A percentile compares a stretch with the other conserved stretches of the same genome.
These are phyloP conservation scores for Hyperopisus bebe DNA, from an alignment of 2,113 vertebrate species.

Conservation along the genomic window DNA sequence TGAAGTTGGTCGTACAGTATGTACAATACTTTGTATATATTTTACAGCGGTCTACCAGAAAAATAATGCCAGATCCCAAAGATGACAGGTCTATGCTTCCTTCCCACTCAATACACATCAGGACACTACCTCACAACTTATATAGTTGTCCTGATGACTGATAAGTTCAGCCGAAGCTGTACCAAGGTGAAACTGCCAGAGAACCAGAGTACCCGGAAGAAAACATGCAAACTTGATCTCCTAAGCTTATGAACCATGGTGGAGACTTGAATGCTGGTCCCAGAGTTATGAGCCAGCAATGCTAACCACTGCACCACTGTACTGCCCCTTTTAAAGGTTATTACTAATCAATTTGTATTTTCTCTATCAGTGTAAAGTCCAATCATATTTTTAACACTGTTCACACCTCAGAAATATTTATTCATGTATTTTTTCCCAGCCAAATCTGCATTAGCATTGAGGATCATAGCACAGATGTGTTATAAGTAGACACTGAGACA, in stretches of 20 bases:
- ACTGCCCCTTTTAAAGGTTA: too few relatives aligned
- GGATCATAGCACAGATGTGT: neutral
- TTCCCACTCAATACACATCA: neutral
- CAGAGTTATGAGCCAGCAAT: neutral
- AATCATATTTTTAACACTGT: neutral
- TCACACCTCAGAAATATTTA: neutral
- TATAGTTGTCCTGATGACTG: neutral
- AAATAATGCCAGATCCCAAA: neutral
- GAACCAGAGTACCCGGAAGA: neutral
- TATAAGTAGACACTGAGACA: neutral
- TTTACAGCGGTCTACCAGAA: neutral
- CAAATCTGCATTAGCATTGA: neutral
- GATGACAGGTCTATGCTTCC: neutral
- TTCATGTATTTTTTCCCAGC: neutral
- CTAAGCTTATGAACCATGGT: neutral
- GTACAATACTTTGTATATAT: neutral
- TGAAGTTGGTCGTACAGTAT: neutral
- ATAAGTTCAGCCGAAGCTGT: neutral
- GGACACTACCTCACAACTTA: neutral
- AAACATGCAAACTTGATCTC: neutral
- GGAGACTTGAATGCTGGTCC: neutral
- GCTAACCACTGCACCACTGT: neutral
- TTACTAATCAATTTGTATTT: neutral
- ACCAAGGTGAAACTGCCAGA: neutral
- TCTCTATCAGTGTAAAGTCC: neutral